A percentile compares a stretch with the other conserved stretches of the same genome.
phyloP scores from a whole-genome alignment of 2,888 invertebrate genomes.

The Teleiodes luculella region DNA sequence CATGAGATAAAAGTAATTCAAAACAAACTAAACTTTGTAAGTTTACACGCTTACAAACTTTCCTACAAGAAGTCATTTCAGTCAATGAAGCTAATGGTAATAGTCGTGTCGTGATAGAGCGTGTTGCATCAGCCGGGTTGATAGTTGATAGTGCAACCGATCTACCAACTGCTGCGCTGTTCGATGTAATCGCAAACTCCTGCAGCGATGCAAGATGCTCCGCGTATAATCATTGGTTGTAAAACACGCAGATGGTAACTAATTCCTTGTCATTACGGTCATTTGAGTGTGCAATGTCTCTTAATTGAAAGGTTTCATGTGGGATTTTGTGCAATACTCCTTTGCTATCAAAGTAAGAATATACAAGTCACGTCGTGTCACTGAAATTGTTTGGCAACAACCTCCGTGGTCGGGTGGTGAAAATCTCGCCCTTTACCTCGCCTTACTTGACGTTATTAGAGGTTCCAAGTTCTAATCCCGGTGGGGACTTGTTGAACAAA shows the following conservation, averaged over 20 bases:
- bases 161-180: constrained; percentile 31
- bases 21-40: no score
- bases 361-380: no score
- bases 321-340: no score
- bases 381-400: no score
- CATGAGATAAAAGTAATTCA: neutral
- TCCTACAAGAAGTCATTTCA: neutral
- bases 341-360: no score
- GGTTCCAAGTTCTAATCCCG: no score
- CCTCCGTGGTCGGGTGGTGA: no score
- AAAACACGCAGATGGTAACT: constrained; percentile 29
- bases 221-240: constrained; percentile 39
- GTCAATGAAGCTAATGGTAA: neutral
- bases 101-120: constrained; percentile 9
- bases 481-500: no score
- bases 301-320: no score
- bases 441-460: no score
- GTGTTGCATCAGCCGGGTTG: constrained; percentile 2
- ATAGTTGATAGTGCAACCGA: constrained; percentile 22
- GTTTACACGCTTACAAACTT: no score
- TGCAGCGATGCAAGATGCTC: neutral
- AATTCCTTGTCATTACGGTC: constrained; percentile 20
- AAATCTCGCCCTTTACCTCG: no score
- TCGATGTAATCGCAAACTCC: constrained; percentile 36
- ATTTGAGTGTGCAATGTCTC: neutral